Evolutionary conservation across 2,113 vertebrate species (phyloP).

Genomic region (Pollimyrus isidori): DNA sequence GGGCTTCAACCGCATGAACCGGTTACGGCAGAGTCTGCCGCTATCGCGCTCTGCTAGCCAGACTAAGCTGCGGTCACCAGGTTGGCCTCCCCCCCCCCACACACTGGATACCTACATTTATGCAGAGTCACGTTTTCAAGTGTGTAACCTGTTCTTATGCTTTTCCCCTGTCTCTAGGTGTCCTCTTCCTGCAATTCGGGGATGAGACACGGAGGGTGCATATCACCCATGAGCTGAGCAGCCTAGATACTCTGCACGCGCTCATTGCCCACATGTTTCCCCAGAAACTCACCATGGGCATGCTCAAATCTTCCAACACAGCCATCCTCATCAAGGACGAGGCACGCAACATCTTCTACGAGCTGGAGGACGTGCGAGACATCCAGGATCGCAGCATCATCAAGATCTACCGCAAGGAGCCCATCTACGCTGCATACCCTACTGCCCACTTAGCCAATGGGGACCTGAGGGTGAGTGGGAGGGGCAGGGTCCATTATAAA

Average conservation of each 20-base stretch:
- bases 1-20: slow-evolving; percentile 95
- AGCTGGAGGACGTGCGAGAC: slow-evolving; percentile 92
- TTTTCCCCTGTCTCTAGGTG: slow-evolving; percentile 55
- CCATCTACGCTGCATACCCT: slow-evolving; percentile 88
- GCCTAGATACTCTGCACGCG: slow-evolving; percentile 93
- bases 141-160: neutral
- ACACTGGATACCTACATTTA: neutral
- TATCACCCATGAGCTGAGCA: slow-evolving; percentile 97
- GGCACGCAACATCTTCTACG: slow-evolving; percentile 93
- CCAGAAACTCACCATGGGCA: slow-evolving; percentile 94
- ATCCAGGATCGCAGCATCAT: slow-evolving; percentile 98
- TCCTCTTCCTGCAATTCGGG: slow-evolving; percentile 95
- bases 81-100: slow-evolving; percentile 48
- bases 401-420: slow-evolving; percentile 96
- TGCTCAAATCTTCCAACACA: slow-evolving; percentile 96
- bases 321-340: slow-evolving; percentile 98
- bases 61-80: slow-evolving; percentile 93
- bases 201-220: slow-evolving; percentile 94
- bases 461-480: slow-evolving; percentile 81
- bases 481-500: too few relatives aligned
- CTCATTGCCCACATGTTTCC: slow-evolving; percentile 99
- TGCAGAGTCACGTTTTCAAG: neutral
- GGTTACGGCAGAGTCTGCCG: slow-evolving; percentile 93
- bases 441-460: slow-evolving; percentile 90
- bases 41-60: slow-evolving; percentile 93